phyloP scores from a whole-genome alignment of 2,113 vertebrate species.

The Acanthochromis polyacanthus region DNA sequence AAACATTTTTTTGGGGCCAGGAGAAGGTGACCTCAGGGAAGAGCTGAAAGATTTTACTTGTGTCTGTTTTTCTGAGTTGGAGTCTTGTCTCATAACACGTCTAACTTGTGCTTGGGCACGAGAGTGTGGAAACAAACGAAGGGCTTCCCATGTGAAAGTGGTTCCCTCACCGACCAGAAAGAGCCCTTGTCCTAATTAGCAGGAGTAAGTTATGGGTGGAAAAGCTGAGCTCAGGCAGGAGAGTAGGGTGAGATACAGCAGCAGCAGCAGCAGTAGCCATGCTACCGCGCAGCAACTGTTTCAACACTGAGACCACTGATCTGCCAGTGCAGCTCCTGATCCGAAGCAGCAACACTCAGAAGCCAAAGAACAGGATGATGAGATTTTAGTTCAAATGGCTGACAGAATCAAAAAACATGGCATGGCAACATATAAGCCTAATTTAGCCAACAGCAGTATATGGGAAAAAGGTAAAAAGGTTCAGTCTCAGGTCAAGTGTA shows the following conservation, averaged over 20 bases:
- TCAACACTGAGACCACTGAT: constrained; percentile 39
- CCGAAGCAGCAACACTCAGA: constrained; percentile 35
- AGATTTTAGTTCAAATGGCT: not conserved
- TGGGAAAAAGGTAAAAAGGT: constrained; percentile 45
- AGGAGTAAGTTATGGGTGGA: constrained; percentile 67
- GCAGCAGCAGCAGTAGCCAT: constrained; percentile 38
- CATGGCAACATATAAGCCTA: constrained; percentile 10
- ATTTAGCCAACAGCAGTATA: constrained; percentile 28
- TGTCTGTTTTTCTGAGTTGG: constrained; percentile 39
- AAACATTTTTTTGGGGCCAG: constrained; percentile 37
- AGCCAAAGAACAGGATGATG: constrained; percentile 16
- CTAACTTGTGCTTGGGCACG: constrained; percentile 41
- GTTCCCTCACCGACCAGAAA: constrained; percentile 53
- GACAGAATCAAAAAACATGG: constrained; percentile 3
- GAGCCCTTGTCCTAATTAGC: constrained; percentile 64
- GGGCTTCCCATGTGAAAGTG: constrained; percentile 72
- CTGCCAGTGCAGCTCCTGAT: constrained; percentile 45
- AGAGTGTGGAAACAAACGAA: constrained; percentile 45
- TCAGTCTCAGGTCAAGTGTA: constrained; percentile 38
- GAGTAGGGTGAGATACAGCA: constrained; percentile 50
- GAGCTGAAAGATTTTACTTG: constrained; percentile 42
- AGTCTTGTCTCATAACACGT: constrained; percentile 23
- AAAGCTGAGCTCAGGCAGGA: constrained; percentile 74
- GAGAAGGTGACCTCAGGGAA: constrained; percentile 51
- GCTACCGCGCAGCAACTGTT: constrained; percentile 9